Base-by-base conservation (phyloP, 2,797 vertebrate species). In the Muscicapa comitata region DNA sequence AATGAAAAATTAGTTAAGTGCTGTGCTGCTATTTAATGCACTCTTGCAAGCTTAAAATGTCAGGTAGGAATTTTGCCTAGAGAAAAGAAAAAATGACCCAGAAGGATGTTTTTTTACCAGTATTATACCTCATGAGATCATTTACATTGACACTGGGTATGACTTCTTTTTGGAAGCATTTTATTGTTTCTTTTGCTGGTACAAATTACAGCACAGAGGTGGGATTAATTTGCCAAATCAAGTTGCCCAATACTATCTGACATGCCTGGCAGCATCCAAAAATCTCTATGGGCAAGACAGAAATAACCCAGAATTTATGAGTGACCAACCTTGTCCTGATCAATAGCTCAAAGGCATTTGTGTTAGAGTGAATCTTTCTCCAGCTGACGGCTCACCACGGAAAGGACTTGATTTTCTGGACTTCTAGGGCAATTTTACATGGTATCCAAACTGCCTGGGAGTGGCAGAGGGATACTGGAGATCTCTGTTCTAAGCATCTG, bases 1-100 rank as follows among this genome's bases (percentile, higher is more conserved):
- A 91, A 92, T 93, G 61, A 80, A 59, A 96, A 94, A 82, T 63
- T 74, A 74, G 79, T 91, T 92, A 94, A 90, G 90, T 78, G 51
- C 80, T 74, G 53, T 70, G 66, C 42, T 83, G 12, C 77, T 90
- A 33, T 86, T 76, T 79, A 80, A 79, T 75, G 33, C 12, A 57
- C 20, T 45, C 50, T 63, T 77, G 50, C 50, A 31, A 43, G 24
- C 58, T 78, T 85, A 55, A 95, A 94, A 75, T 38, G 47, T 45
- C 38, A 63, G 58, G 43, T 17, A 61, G 37, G 48, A 83, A 38
- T 79, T 75, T 63, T 87, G 15, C 55, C 84, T 58, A 17, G 40
- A 91, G 63, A 59, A 89, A 93, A 68, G 11, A 65, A 65, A 73
- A 87, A 63, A n/a, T 77, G 75, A 50, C 78, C 61, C 45, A 72